Base-by-base conservation (phyloP, 2,113 vertebrate species). In the Pedetes capensis region DNA sequence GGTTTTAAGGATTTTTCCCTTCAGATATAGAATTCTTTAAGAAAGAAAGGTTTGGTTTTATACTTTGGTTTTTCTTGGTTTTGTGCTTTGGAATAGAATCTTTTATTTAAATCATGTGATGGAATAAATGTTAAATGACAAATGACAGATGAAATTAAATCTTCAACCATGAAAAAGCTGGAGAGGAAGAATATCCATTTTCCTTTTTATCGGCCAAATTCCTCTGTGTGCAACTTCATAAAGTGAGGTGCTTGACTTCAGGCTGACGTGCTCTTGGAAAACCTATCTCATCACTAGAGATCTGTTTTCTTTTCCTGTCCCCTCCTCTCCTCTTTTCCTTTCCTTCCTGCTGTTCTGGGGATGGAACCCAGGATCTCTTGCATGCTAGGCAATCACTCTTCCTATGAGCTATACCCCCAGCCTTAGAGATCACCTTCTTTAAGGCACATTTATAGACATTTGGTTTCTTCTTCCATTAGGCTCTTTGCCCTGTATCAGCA, bases 1-100 rank as follows among this genome's bases (percentile, higher is more conserved):
- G 64, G 49, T 89, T 96, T 96, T 82, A 91, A 92, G 95, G 88
- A 82, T 84, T 61, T 93, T 95, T 83, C 79, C 83, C 51, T 92
- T 93, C 29, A 89, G 87, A 94, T 87, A 93, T 49, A 87, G 86
- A 96, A 94, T 72, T 89, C 32, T 94, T 91, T 37, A 44, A 86
- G 78, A 76, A 61, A 71, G 22, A 92, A 95, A 27, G 4, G 68
- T 51, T 76, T 75, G 47, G 25, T 95, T 97, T 96, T 85, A 82
- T 90, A 64, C 83, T 96, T 91, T 95, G 57, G 39, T 22, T 88
- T 93, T 94, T 91, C 47, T 89, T 91, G 74, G 16, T 68, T 93
- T 94, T 93, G 83, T 91, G 53, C 84, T 95, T 79, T 89, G 68
- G 80, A 95, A 61, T 44, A 78, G 87, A 93, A 86, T 23, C 25